These are phyloP conservation scores for Cantharis rufa DNA, from an alignment of 2,888 invertebrate genomes.

Conservation along the genomic window DNA sequence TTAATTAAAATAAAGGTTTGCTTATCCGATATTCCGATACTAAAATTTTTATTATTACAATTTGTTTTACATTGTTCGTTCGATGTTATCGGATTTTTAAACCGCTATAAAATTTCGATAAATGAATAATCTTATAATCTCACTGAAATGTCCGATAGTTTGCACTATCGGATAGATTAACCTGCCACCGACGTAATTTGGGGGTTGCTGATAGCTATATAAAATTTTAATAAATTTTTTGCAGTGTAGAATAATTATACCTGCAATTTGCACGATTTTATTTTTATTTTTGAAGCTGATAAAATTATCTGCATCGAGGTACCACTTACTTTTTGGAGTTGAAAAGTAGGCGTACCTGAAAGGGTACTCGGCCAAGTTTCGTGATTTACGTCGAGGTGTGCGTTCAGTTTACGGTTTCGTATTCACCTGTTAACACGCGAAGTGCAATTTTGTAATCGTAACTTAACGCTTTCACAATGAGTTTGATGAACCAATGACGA, in stretches of 20 bases:
- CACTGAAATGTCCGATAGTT: not conserved
- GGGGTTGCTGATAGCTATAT: not conserved
- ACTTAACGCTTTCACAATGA: not conserved
- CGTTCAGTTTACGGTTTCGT: conserved; percentile 12
- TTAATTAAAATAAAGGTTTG: too few species aligned
- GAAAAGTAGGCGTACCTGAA: conserved; percentile 16
- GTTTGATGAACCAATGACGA: not conserved
- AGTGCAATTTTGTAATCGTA: not conserved
- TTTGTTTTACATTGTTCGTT: too few species aligned
- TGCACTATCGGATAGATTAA: not conserved
- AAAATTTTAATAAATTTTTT: not conserved
- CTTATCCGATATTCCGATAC: too few species aligned
- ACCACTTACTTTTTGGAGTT: conserved; percentile 14
- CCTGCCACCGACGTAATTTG: not conserved
- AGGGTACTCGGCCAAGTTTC: conserved; percentile 7
- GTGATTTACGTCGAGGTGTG: conserved; percentile 12
- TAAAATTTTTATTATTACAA: too few species aligned
- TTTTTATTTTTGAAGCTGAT: not conserved
- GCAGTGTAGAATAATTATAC: not conserved
- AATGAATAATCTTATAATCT: not conserved
- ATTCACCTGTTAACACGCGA: conserved; percentile 3
- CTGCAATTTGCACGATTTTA: not conserved
- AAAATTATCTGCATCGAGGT: not conserved
- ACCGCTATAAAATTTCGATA: not conserved
- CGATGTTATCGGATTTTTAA: not conserved